Conservation (phyloP, 2,113 vertebrate genomes). For the Plotosus lineatus region DNA sequence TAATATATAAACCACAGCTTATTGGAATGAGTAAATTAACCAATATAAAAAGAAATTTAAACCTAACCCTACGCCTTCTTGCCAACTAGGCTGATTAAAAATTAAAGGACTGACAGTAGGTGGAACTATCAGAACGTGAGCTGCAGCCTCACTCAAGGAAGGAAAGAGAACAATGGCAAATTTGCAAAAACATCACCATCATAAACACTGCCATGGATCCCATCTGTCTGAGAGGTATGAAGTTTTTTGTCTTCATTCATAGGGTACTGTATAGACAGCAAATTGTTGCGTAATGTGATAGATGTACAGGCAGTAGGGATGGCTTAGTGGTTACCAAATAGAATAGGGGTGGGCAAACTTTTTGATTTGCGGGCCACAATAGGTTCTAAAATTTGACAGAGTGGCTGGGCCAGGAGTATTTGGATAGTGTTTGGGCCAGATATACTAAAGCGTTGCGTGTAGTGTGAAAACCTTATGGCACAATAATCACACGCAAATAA, state of each 20-base stretch:
- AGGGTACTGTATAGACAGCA: too few relatives aligned
- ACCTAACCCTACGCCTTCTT: background rate
- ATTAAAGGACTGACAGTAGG: background rate
- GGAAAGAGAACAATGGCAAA: conserved; percentile 50
- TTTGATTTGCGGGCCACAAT: too few relatives aligned
- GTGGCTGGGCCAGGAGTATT: too few relatives aligned
- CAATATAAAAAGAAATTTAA: background rate
- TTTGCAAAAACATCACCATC: conserved; percentile 32
- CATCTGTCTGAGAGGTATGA: conserved; percentile 56
- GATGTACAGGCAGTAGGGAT: too few relatives aligned
- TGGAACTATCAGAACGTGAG: background rate
- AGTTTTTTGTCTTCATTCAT: background rate
- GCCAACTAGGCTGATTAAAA: background rate
- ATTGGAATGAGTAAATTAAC: background rate
- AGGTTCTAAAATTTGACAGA: too few relatives aligned
- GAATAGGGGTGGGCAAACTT: too few relatives aligned
- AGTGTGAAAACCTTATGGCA: too few relatives aligned
- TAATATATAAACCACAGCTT: background rate
- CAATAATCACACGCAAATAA: too few relatives aligned
- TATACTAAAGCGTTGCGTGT: too few relatives aligned
- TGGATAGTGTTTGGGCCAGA: too few relatives aligned
- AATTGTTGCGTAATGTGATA: background rate
- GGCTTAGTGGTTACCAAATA: too few relatives aligned
- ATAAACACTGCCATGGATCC: conserved; percentile 39
- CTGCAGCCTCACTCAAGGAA: conserved; percentile 9